Percentiles rank a stretch among this genome's conserved stretches.
phyloP scores from a whole-genome alignment of 2,113 vertebrate genomes.

The Salvelinus sp. region DNA sequence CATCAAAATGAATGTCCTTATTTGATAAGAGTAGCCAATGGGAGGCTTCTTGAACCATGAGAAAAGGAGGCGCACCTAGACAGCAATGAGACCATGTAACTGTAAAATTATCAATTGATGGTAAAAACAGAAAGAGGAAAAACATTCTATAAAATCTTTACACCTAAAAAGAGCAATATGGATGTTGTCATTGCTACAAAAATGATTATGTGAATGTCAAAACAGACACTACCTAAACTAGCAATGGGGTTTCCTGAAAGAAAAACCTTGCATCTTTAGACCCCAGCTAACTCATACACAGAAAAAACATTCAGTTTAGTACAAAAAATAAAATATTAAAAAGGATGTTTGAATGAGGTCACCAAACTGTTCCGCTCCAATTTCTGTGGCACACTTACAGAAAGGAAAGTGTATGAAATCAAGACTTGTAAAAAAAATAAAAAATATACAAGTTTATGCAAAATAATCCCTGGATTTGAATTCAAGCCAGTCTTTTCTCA shows the following conservation, averaged over 20 bases:
- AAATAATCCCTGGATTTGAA: conserved; percentile 13
- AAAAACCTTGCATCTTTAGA: not conserved
- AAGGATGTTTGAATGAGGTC: conserved; percentile 11
- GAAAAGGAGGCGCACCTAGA: not conserved
- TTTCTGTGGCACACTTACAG: not conserved
- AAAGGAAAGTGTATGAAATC: not conserved
- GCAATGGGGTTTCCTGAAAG: conserved; percentile 12
- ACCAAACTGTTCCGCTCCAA: conserved; percentile 3
- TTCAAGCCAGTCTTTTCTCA: conserved; percentile 4
- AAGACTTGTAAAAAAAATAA: not conserved
- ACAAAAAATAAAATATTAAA: conserved; percentile 24
- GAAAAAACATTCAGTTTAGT: conserved; percentile 7
- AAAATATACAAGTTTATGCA: not conserved
- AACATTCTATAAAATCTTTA: conserved; percentile 37
- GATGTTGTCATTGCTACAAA: conserved; percentile 29
- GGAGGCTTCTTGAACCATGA: not conserved
- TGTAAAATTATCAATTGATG: conserved; percentile 14
- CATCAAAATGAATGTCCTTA: not conserved
- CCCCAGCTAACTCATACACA: conserved; percentile 22
- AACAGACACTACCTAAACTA: conserved; percentile 13
- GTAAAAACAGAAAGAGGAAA: conserved; percentile 29
- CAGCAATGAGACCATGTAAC: not conserved
- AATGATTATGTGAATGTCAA: not conserved
- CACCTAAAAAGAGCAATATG: conserved; percentile 27
- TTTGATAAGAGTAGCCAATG: not conserved